A percentile compares a stretch with the other conserved stretches of the same genome.
These are phyloP conservation scores for Maccullochella peelii DNA, from an alignment of 2,113 vertebrate genomes.

Conservation along the genomic window DNA sequence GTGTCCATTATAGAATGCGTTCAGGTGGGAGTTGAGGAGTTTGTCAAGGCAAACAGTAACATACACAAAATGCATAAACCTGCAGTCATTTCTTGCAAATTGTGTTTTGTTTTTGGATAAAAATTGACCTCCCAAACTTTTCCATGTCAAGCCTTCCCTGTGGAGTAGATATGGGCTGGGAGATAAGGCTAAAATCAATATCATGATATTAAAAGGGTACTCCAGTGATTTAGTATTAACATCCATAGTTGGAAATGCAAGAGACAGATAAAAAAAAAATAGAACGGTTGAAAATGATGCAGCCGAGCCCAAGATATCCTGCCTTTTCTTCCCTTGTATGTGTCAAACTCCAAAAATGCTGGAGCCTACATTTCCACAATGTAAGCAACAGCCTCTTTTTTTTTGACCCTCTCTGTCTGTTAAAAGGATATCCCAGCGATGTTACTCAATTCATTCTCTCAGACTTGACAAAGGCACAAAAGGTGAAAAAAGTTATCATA, in stretches of 20 bases:
- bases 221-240: neutral
- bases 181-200: conserved; percentile 15
- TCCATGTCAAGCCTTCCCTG: neutral
- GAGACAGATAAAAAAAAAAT: neutral
- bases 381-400: neutral
- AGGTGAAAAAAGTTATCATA: neutral
- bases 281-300: neutral
- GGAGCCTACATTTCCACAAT: conserved; percentile 7
- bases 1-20: conserved; percentile 10
- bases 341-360: neutral
- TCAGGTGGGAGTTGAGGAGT: conserved; percentile 6
- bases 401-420: neutral
- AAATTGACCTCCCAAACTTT: neutral
- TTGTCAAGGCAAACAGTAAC: neutral
- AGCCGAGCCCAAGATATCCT: neutral
- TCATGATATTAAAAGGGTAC: neutral
- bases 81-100: neutral
- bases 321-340: neutral
- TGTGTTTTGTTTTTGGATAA: neutral
- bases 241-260: neutral
- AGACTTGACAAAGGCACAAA: neutral
- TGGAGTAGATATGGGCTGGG: neutral
- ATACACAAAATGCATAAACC: neutral
- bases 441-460: neutral
- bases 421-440: neutral